A percentile compares a stretch with the other conserved stretches of the same genome.
Evolutionary conservation across 2,113 vertebrate genomes (phyloP).

Genomic region (Panthera leo): DNA sequence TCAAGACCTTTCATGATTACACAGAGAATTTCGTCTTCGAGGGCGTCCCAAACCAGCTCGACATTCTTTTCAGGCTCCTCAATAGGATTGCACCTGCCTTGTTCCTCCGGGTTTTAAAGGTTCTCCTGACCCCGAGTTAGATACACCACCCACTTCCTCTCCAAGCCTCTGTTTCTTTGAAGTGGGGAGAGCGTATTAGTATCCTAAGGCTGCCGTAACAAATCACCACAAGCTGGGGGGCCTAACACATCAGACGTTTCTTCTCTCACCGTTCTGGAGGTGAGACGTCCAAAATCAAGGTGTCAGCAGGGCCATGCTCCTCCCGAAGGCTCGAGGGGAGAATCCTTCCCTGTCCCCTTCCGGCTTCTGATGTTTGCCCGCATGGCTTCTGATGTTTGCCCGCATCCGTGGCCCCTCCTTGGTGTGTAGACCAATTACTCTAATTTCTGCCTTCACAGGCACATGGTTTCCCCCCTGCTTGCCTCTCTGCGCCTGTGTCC

Average conservation of each 20-base stretch:
- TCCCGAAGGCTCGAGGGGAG: neutral
- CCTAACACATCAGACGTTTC: neutral
- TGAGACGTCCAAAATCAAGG: neutral
- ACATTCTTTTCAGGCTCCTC: neutral
- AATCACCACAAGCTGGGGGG: neutral
- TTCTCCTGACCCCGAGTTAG: neutral
- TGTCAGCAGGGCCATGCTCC: neutral
- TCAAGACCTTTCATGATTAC: neutral
- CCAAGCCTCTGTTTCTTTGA: neutral
- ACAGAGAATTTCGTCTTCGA: fast-evolving
- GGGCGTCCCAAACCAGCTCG: neutral
- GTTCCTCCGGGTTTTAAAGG: neutral
- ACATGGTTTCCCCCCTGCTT: neutral
- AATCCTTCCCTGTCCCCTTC: neutral
- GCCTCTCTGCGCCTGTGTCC: neutral
- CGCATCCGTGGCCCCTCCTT: neutral
- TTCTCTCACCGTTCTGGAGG: neutral
- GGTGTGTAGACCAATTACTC: neutral
- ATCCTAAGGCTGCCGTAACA: neutral
- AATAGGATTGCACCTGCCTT: neutral
- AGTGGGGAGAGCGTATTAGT: neutral
- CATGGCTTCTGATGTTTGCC: neutral
- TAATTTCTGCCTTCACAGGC: neutral
- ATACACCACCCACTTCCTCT: neutral
- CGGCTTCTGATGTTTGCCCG: neutral